Percentiles rank a stretch among this genome's conserved stretches.
These are phyloP conservation scores for Rhodophaea formosa DNA, from an alignment of 2,888 invertebrate genomes.

Conservation along the genomic window DNA sequence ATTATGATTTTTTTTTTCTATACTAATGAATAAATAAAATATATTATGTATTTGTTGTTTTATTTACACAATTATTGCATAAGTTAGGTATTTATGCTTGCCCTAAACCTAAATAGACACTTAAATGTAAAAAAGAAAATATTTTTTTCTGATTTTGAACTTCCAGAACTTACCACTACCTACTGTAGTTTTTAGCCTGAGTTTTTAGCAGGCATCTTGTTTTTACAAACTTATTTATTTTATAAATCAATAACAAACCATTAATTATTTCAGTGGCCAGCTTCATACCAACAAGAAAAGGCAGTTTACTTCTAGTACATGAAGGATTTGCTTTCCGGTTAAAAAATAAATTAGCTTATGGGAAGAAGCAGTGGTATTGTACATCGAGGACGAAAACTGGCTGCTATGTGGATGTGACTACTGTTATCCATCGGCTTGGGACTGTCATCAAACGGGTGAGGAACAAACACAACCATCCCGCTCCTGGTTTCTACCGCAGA, in stretches of 20 bases:
- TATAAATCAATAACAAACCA: slow-evolving; percentile 20
- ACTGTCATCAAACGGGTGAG: slow-evolving; percentile 60
- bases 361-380: slow-evolving; percentile 74
- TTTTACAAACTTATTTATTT: no score
- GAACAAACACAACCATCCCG: slow-evolving; percentile 61
- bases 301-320: slow-evolving; percentile 62
- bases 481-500: slow-evolving; percentile 63
- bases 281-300: slow-evolving; percentile 68
- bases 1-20: no score
- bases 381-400: slow-evolving; percentile 65
- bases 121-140: no score
- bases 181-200: no score
- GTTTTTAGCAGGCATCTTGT: no score
- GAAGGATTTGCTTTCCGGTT: slow-evolving; percentile 67
- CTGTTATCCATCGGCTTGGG: slow-evolving; percentile 50
- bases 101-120: no score
- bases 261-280: slow-evolving; percentile 60
- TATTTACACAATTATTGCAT: no score
- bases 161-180: no score
- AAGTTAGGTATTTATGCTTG: no score
- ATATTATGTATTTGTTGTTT: no score
- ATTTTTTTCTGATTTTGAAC: no score
- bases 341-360: slow-evolving; percentile 70
- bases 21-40: no score
- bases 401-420: slow-evolving; percentile 67